Evolutionary conservation across 2,113 vertebrate genomes (phyloP), one percentile per base, ranked within the genome.

Genomic region (Arizona elegans): DNA sequence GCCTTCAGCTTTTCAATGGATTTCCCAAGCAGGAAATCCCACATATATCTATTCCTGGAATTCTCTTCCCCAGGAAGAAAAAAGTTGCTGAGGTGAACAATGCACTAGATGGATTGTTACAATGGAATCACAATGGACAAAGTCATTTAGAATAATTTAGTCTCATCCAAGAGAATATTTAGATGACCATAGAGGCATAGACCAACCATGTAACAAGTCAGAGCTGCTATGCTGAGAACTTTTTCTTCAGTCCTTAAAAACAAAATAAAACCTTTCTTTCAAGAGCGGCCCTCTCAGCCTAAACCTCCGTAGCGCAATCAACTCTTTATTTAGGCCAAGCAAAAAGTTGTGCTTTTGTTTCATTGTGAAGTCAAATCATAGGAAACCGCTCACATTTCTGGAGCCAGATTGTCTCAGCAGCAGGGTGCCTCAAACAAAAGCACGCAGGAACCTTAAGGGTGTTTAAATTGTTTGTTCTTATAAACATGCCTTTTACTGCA

Each of bases 351-450:
- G 91, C 86, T 58, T 91, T 91, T 59, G 53, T 47, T 95, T 93
- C 3, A 81, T 88, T 94, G 95, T 93, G 86, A 96, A 96, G 93
- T 92, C 89, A 52, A 93, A 91, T 29, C 55, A 81, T 95, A 96
- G 96, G 95, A 96, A 97, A 54, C 92, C 0, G 1, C 91, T 93
- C 92, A 87, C 95, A 95, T 56, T 88, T 87, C 94, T 94, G 96
- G 96, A 97, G 96, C 94, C 95, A 94, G 95, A 85, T 58, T 0
- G 58, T 95, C 96, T 95, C 95, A 94, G 95, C 33, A 0, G 95
- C 87, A 52, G 88, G 75, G 86, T 75, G 94, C 86, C 88, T 91
- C 89, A 87, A 5, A 90, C 89, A 94, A 94, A 95, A 92, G 3
- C 90, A 88, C 91, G 52, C 54, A 33, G 54, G 65, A 56, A 59